A percentile compares a stretch with the other conserved stretches of the same genome.
Conservation (phyloP, 2,797 vertebrate species). For the Myoxocephalus aenaeus region DNA sequence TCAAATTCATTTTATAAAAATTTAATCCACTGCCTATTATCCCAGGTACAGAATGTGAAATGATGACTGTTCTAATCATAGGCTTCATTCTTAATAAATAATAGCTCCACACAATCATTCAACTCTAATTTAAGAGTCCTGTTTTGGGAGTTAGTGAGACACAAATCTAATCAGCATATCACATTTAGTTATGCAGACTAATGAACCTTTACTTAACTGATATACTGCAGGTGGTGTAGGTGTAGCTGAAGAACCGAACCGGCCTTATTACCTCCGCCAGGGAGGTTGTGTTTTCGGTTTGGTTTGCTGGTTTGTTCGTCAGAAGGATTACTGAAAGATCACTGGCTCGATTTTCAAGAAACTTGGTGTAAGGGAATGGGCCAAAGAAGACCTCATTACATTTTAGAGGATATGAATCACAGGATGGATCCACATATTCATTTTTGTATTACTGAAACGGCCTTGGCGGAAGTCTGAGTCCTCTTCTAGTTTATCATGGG, state of each 20-base stretch:
- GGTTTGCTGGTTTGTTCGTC: conserved; percentile 1
- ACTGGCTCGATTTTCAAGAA: not conserved
- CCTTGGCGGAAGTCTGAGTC: not conserved
- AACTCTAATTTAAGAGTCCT: conserved; percentile 1
- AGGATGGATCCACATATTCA: not conserved
- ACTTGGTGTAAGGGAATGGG: not conserved
- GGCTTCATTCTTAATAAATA: conserved; percentile 9
- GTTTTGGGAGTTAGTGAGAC: not conserved
- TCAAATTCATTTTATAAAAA: conserved; percentile 34
- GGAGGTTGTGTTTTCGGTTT: not conserved
- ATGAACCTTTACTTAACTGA: not conserved
- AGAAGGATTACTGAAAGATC: not conserved
- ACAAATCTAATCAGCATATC: not conserved
- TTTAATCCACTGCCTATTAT: conserved; percentile 39
- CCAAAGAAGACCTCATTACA: not conserved
- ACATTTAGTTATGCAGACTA: not conserved
- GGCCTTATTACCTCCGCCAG: not conserved
- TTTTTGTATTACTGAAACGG: not conserved
- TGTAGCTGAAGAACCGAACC: not conserved
- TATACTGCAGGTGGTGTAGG: not conserved
- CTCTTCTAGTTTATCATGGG: not conserved
- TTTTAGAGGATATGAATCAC: not conserved
- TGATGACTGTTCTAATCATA: conserved; percentile 45
- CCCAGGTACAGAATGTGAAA: conserved; percentile 41
- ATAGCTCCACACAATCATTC: conserved; percentile 12